Evolutionary conservation across 64 coral and sea anemone genomes (phyloP), one percentile per base, ranked within the genome.

Genomic region (Hydrozoanthus tunicans): DNA sequence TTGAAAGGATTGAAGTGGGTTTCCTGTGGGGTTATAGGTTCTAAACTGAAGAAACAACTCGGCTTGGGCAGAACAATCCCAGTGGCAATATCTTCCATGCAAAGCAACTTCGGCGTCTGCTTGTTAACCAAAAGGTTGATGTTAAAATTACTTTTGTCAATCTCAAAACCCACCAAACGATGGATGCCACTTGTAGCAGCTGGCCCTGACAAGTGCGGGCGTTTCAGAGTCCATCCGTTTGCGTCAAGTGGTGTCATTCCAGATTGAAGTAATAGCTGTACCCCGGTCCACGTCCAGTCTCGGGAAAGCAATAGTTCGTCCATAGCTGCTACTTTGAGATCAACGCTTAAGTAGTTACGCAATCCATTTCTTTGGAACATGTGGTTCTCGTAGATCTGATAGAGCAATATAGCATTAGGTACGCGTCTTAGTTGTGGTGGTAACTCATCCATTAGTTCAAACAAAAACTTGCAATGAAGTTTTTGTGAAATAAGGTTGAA

Each of bases 81-180:
- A 66, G 63, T 69, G 76, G 90, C 90, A 79, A 91, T 91, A 81
- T 91, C 90, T 51, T 81, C 76, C 90, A 62, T 81, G 90, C 90
- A 80, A 9, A 91, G 78, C 58, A 81, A 81, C 7, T 62, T 58
- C 64, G 75, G 76, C 11, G 27, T 81, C 70, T 53, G 15, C 20
- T 81, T 68, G 53, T 69, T 56, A 20, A 80, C 53, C 17, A 91
- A 68, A 7, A 91, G 62, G 0, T 51, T 15, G 78, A 91, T 66
- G 77, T n/a, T 71, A 61, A 80, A 91, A 55, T 81, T 59, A 3
- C 81, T 56, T 26, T 91, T 91, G 62, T 91, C 59, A 51, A 91
- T 56, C 62, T 91, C 90, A 25, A 91, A 57, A 81, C 90, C 90
- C 81, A 91, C 77, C 24, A 91, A 61, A 23, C 66, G 77, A 79